Evolutionary conservation across 2,888 invertebrate species (phyloP), one percentile per base, ranked within the genome.

Genomic region (Prenolepis imparis): DNA sequence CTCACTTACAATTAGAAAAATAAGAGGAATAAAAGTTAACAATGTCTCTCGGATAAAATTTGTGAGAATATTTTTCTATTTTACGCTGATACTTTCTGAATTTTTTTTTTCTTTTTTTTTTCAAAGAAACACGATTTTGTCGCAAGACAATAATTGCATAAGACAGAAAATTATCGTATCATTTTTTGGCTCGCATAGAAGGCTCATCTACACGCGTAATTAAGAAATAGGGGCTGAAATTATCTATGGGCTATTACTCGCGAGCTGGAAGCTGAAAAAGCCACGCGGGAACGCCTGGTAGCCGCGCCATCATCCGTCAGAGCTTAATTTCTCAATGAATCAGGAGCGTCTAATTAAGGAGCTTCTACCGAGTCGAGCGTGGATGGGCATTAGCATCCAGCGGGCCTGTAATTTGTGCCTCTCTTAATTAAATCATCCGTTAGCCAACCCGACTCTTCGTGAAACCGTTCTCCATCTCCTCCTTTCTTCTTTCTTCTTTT

Each of bases 371-470:
- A 93, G 93, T 91, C 92, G 92, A 92, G 93, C 92, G 89, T 92
- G 92, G 92, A 92, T 90, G 93, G 91, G 92, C 94, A 94, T 94
- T 94, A 94, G 94, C 94, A 94, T 94, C 92, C 91, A 91, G 92
- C 93, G 93, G 93, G 92, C 93, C 94, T 93, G 94, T 94, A 94
- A 94, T 94, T 94, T 94, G 94, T 94, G 94, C 94, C 93, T 92
- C 93, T 94, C 94, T 94, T 94, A 94, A 94, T 94, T 94, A 94
- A 94, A 94, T 94, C 94, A 94, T 94, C 94, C 94, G 94, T 94
- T 94, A 93, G 94, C 93, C 94, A 91, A 93, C 90, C 92, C 90
- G 91, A 90, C 83, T 61, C 75, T 89, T 88, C 84, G 73, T 41
- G 74, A 72, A 78, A 55, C 77, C 77, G 41, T 80, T 83, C 73